phyloP scores from a whole-genome alignment of 2,888 invertebrate species.

The Nemotelus pantherinus region DNA sequence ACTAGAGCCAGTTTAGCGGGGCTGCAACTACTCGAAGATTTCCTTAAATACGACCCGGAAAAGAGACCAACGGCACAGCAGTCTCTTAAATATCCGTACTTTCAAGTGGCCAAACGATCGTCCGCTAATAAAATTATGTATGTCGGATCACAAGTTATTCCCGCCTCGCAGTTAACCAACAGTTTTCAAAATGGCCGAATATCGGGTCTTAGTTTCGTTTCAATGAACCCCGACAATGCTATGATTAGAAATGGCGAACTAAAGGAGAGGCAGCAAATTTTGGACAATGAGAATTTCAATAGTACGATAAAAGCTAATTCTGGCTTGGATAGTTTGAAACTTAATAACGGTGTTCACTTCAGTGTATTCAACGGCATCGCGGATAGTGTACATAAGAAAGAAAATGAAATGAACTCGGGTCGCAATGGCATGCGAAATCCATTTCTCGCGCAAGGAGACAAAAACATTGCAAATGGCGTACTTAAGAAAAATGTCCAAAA shows the following conservation, averaged over 20 bases:
- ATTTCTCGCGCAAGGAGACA: conserved; percentile 19
- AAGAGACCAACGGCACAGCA: conserved; percentile 92
- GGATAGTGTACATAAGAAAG: conserved; percentile 37
- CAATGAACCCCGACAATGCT: conserved; percentile 45
- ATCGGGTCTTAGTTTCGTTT: conserved; percentile 49
- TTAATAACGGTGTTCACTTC: conserved; percentile 47
- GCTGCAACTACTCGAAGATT: conserved; percentile 82
- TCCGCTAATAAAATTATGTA: conserved; percentile 56
- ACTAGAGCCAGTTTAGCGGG: conserved; percentile 86
- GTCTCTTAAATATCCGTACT: conserved; percentile 76
- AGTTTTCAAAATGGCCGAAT: conserved; percentile 43
- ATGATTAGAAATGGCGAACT: conserved; percentile 39
- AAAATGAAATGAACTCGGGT: conserved; percentile 18
- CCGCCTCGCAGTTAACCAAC: not conserved
- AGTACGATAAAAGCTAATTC: conserved; percentile 3
- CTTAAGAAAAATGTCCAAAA: conserved; percentile 42
- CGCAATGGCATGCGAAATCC: conserved; percentile 26
- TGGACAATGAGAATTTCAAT: conserved; percentile 27
- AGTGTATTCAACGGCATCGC: conserved; percentile 46
- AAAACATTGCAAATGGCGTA: conserved; percentile 43
- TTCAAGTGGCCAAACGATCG: conserved; percentile 61
- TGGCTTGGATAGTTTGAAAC: conserved; percentile 21
- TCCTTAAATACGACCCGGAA: conserved; percentile 92
- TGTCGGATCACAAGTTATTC: conserved; percentile 33
- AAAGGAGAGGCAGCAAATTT: conserved; percentile 12